Base-by-base conservation (phyloP, 2,113 vertebrate genomes). In the Gracilinanus agilis region DNA sequence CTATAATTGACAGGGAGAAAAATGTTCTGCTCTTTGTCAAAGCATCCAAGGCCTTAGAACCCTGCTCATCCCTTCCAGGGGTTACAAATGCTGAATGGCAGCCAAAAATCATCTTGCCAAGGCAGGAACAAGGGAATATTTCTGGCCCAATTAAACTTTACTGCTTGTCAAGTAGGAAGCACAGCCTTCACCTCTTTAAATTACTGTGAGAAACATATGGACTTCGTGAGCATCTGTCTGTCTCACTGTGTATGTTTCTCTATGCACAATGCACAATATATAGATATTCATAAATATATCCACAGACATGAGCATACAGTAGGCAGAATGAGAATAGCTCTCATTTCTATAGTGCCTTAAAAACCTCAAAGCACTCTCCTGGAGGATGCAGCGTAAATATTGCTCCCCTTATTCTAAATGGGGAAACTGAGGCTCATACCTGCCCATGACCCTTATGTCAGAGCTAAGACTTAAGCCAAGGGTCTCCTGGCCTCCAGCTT, bases 61-160 rank as follows among this genome's bases (percentile, higher is more conserved):
- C 93, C 93, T 49, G 54, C 95, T 90, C 10, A 88, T 97, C 95
- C 97, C 96, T 97, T 96, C 97, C 90, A 91, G 96, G 83, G 29
- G 90, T 92, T 93, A 96, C 97, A 98, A 97, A 97, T 97, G 96
- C 97, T 97, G 54, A 19, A 93, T 44, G 93, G 97, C 95, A 96
- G 96, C 94, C 34, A 61, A 97, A 95, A 88, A 94, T 91, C 90
- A 90, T 97, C 95, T 98, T 95, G 54, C 54, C 97, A 95, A 97
- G 97, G 95, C 61, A 97, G 90, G 89, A 97, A 96, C 95, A 44
- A 53, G 92, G 75, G 93, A 95, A 55, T 97, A 97, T 97, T 98
- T 98, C 96, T 96, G 95, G 95, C 91, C 95, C 96, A 97, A 97
- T 98, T 97, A 97, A 97, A 95, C 93, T 96, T 94, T n/a, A 19